Evolutionary conservation across 2,888 invertebrate species (phyloP).

Genomic region (Barypeithes pellucidus): DNA sequence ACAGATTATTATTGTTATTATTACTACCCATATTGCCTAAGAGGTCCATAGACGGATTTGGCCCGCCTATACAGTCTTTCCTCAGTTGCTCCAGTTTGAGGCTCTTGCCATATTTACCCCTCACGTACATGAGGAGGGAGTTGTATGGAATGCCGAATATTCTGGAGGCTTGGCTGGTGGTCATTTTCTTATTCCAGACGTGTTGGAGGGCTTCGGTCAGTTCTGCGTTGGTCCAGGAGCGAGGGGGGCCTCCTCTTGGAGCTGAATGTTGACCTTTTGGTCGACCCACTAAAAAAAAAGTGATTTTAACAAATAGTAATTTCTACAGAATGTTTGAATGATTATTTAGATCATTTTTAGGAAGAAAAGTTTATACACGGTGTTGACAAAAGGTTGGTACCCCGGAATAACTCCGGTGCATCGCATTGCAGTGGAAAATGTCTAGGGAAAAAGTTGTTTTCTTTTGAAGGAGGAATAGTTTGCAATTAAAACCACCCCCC

Average conservation of each 20-base stretch:
- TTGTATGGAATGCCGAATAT: conserved; percentile 96
- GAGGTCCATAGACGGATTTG: conserved; percentile 70
- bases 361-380: no score
- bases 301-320: neutral
- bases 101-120: conserved; percentile 95
- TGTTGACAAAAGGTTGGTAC: no score
- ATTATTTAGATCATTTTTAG: no score
- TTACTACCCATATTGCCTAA: conserved; percentile 59
- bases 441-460: no score
- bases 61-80: conserved; percentile 90
- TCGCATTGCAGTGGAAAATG: no score
- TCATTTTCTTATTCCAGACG: conserved; percentile 97
- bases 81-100: conserved; percentile 89
- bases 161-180: conserved; percentile 91
- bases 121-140: conserved; percentile 91
- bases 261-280: conserved; percentile 95
- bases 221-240: conserved; percentile 94
- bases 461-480: no score
- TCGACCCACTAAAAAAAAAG: conserved; percentile 76
- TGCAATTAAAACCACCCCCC: no score
- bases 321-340: no score
- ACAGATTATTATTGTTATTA: conserved; percentile 46
- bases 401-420: no score
- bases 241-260: conserved; percentile 90
- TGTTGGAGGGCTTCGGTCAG: conserved; percentile 92